Evolutionary conservation across 2,888 invertebrate species (phyloP).

Genomic region (Coleophora deauratella): DNA sequence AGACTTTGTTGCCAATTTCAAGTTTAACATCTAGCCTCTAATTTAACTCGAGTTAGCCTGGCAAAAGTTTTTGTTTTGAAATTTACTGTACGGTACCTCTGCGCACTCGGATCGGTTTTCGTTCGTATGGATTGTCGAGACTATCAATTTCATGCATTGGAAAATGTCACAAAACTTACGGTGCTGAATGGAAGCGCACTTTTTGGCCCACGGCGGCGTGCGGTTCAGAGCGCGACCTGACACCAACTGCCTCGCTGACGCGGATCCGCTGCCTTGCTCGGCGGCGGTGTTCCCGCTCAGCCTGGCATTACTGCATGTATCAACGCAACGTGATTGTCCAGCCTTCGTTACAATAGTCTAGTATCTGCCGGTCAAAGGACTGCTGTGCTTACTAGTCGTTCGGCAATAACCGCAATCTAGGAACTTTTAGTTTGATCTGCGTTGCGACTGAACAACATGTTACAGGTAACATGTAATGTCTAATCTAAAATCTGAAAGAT

Average conservation of each 20-base stretch:
- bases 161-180: slow-evolving; percentile 60
- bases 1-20: slow-evolving; percentile 33
- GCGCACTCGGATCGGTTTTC: too few relatives aligned
- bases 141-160: slow-evolving; percentile 29
- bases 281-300: slow-evolving; percentile 6
- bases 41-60: slow-evolving; percentile 29
- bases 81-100: too few relatives aligned
- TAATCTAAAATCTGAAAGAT: too few relatives aligned
- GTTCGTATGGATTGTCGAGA: slow-evolving; percentile 22
- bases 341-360: neutral
- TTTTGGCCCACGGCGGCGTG: slow-evolving; percentile 28
- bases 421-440: too few relatives aligned
- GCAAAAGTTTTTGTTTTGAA: slow-evolving; percentile 18
- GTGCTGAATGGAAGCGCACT: slow-evolving; percentile 28
- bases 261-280: neutral
- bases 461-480: too few relatives aligned
- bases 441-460: too few relatives aligned
- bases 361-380: neutral
- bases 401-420: too few relatives aligned
- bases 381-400: too few relatives aligned
- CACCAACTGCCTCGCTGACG: slow-evolving; percentile 31
- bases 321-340: neutral
- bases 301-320: neutral
- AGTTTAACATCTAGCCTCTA: slow-evolving; percentile 26
- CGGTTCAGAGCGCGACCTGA: slow-evolving; percentile 41